Base-by-base conservation (phyloP, 35 echinoderm and acorn worm genomes). In the Holothuria glaberrima region DNA sequence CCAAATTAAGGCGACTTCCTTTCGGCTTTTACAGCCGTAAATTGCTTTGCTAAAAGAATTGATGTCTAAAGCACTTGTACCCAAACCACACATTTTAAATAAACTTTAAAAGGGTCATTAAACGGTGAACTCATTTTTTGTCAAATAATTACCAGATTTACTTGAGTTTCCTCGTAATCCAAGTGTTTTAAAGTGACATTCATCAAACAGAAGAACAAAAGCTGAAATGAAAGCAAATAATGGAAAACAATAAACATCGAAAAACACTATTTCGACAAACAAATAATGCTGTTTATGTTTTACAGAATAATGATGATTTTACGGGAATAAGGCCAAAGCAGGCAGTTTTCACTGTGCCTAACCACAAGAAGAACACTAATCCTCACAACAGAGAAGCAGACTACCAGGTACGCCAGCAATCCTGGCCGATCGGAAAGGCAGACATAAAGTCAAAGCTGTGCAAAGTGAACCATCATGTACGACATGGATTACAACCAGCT, bases 381-480 rank as follows among this genome's bases (percentile, higher is more conserved):
- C 16, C 21, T 19, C 16, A 6, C 29, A 69, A 69, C 10, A 12
- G 50, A 29, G 71, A 31, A 19, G 19, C 12, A 2, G 71, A 75
- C 5, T 22, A 19, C 20, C 71, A 75, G 17, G 22, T 75, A 41
- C 71, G 71, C 13, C 71, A 75, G 32, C 71, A 75, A 18, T 75
- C 71, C 6, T 75, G 71, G 71, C 71, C 71, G 38, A 75, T 75
- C 71, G 71, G 29, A 75, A 75, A 75, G 33, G 71, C 32, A 21
- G 33, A 75, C 12, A 34, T 75, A 13, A n/a, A 32, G 5, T 32
- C 33, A 32, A 75, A 38, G 71, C 38, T 75, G 31, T 20, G 38
- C 33, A 31, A 75, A 36, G 20, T 75, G 22, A 75, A 41, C 22
- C 6, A 75, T 34, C 71, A 75, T 6, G 71, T 75, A 19, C 32